Evolutionary conservation across 2,888 invertebrate species (phyloP).

Genomic region (Lepidocyrtinus sp.): DNA sequence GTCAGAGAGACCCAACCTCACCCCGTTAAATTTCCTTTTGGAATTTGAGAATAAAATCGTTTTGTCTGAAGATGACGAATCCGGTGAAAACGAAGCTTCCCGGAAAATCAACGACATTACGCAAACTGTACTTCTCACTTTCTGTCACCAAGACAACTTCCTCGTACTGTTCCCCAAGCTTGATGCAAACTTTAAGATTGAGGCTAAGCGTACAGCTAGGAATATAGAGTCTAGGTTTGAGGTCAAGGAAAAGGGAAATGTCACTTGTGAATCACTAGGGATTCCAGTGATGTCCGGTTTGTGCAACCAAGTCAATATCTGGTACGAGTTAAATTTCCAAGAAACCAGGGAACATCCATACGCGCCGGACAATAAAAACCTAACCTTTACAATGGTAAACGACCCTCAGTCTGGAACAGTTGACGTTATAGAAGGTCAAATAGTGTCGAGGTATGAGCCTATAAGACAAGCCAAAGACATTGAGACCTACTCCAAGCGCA

Average conservation of each 20-base stretch:
- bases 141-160: conserved; percentile 38
- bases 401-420: background rate
- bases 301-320: conserved; percentile 18
- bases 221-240: background rate
- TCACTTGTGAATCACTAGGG: background rate
- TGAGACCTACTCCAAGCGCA: background rate
- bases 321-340: background rate
- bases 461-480: no score
- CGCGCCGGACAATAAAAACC: background rate
- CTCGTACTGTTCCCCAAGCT: conserved; percentile 25
- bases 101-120: background rate
- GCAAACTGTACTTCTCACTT: background rate
- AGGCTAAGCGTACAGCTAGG: background rate
- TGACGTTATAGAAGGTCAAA: conserved; percentile 5
- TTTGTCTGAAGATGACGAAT: background rate
- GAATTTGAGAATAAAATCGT: background rate
- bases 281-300: background rate
- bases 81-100: no score
- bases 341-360: background rate
- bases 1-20: conserved; percentile 15
- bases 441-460: background rate
- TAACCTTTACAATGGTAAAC: background rate
- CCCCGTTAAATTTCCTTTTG: conserved; percentile 12
- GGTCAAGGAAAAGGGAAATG: background rate
- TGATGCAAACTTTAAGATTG: background rate